These are phyloP conservation scores for Cetonia aurata DNA, from an alignment of 2,888 invertebrate species.

Conservation along the genomic window DNA sequence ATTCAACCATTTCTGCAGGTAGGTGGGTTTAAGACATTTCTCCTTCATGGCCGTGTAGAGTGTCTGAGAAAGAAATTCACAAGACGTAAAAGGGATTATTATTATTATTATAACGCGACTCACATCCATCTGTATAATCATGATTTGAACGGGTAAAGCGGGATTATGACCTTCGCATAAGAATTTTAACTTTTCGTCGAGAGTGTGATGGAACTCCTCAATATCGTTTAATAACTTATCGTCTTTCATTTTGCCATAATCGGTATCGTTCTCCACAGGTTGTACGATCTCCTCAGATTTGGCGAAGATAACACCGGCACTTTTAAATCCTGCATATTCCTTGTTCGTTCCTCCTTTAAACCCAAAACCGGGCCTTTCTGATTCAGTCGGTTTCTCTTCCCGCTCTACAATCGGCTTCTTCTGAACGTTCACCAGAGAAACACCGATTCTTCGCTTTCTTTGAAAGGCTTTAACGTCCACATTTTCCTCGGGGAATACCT, in stretches of 20 bases:
- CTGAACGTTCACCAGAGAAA: conserved; percentile 64
- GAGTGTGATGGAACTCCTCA: conserved; percentile 65
- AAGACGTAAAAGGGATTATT: neutral
- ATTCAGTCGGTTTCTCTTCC: conserved; percentile 48
- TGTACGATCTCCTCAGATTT: conserved; percentile 57
- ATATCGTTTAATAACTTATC: conserved; percentile 57
- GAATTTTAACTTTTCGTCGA: conserved; percentile 72
- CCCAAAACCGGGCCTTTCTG: conserved; percentile 62
- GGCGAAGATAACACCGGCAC: conserved; percentile 63
- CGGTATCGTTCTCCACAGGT: conserved; percentile 2
- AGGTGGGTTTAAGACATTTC: conserved; percentile 71
- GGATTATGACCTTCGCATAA: conserved; percentile 70
- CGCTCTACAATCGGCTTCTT: conserved; percentile 46
- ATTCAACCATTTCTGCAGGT: conserved; percentile 73
- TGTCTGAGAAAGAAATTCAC: too few relatives aligned
- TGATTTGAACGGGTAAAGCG: conserved; percentile 71
- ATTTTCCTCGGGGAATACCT: conserved; percentile 45
- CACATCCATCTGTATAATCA: conserved; percentile 74
- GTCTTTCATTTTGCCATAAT: conserved; percentile 46
- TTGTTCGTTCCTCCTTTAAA: conserved; percentile 57
- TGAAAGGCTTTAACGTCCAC: conserved; percentile 69
- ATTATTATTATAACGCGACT: neutral
- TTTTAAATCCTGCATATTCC: conserved; percentile 61
- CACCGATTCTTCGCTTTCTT: conserved; percentile 70
- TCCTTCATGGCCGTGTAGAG: conserved; percentile 73